Evolutionary conservation across 2,113 vertebrate species (phyloP).

Genomic region (Platichthys flesus): DNA sequence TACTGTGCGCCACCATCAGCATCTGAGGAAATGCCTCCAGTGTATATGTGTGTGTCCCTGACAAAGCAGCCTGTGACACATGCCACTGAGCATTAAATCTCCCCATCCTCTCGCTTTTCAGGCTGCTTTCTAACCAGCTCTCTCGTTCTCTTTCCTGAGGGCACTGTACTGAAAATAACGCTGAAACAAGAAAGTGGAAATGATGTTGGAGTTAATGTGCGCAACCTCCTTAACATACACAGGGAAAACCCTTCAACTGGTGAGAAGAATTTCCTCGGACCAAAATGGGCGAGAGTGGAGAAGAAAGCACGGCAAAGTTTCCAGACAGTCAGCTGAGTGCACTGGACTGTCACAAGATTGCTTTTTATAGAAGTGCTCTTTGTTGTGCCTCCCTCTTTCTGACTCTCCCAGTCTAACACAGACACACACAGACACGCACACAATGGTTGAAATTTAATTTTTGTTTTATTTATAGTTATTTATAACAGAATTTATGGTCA

Average conservation of each 20-base stretch:
- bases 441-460: background rate
- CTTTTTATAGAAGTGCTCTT: slow-evolving; percentile 71
- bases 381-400: slow-evolving; percentile 35
- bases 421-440: background rate
- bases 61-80: slow-evolving; percentile 44
- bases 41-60: slow-evolving; percentile 1
- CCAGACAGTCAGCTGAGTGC: slow-evolving; percentile 69
- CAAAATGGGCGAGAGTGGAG: slow-evolving; percentile 12
- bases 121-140: slow-evolving; percentile 17
- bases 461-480: no score
- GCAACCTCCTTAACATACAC: background rate
- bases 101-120: slow-evolving; percentile 5
- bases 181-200: background rate
- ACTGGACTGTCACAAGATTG: slow-evolving; percentile 70
- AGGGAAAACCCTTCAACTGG: background rate
- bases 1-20: slow-evolving; percentile 22
- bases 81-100: slow-evolving; percentile 44
- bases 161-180: slow-evolving; percentile 14
- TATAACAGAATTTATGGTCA: no score
- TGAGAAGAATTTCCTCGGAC: slow-evolving; percentile 21
- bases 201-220: slow-evolving; percentile 3
- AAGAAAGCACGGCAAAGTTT: slow-evolving; percentile 52
- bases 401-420: background rate
- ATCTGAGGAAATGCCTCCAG: slow-evolving; percentile 23
- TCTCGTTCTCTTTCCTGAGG: slow-evolving; percentile 7